phyloP scores from a whole-genome alignment of 2,113 vertebrate genomes.

The Dromas ardeola region DNA sequence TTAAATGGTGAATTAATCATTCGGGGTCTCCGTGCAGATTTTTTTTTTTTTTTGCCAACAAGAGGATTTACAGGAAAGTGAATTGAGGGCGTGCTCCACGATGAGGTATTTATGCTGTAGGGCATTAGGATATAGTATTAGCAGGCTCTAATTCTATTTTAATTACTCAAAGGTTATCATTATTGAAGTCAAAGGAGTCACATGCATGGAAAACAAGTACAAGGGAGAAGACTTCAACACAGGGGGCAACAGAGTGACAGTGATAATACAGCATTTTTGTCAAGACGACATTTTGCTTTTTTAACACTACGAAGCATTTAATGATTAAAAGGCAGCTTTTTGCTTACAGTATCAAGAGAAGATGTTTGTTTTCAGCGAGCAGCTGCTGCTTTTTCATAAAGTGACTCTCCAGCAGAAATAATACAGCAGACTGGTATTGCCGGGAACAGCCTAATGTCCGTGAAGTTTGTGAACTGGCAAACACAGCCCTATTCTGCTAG shows the following conservation, averaged over 20 bases:
- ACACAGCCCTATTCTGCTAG: background rate
- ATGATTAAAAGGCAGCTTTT: slow-evolving; percentile 54
- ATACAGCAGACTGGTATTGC: background rate
- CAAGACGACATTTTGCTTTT: background rate
- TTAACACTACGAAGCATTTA: slow-evolving; percentile 15
- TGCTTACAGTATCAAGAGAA: slow-evolving; percentile 41
- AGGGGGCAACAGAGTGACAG: background rate
- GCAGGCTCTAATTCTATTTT: background rate
- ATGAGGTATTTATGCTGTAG: background rate
- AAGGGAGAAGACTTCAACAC: background rate
- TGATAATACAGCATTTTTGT: background rate
- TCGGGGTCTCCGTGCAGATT: background rate
- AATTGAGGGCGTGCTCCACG: rapidly evolving
- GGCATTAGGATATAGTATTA: background rate
- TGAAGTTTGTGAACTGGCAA: slow-evolving; percentile 56
- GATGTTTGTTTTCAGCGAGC: slow-evolving; percentile 55
- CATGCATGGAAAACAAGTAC: background rate
- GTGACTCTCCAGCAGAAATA: slow-evolving; percentile 15
- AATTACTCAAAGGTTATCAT: background rate
- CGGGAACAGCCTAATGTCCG: background rate
- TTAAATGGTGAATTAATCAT: background rate
- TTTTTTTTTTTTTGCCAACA: background rate
- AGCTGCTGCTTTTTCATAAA: slow-evolving; percentile 61
- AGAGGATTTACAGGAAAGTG: background rate
- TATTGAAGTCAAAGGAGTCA: background rate